Percentiles rank a stretch among this genome's conserved stretches.
phyloP scores from a whole-genome alignment of 2,113 vertebrate species.

The Alces alces region DNA sequence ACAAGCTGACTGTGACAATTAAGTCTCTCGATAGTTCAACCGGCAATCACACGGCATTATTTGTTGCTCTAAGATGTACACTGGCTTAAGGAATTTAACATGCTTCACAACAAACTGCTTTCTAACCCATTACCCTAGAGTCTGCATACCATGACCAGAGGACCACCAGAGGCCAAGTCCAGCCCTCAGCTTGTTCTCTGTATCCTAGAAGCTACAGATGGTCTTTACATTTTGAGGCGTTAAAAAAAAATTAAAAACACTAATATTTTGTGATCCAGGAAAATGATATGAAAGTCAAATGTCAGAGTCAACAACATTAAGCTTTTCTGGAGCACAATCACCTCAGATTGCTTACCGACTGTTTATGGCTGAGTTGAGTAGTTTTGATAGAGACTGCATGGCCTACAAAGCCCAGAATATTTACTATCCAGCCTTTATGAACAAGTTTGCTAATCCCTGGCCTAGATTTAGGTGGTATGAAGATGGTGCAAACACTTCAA shows the following conservation, averaged over 20 bases:
- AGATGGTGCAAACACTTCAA: neutral
- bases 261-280: neutral
- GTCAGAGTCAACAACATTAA: neutral
- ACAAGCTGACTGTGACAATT: conserved; percentile 51
- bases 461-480: neutral
- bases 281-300: neutral
- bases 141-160: neutral
- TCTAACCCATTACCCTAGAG: neutral
- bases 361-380: neutral
- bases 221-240: neutral
- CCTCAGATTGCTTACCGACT: neutral
- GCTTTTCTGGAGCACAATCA: neutral
- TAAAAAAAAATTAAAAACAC: neutral
- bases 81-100: neutral
- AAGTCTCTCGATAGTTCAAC: conserved; percentile 13
- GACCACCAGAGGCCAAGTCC: neutral
- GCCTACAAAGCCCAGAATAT: neutral
- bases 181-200: neutral
- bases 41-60: conserved; percentile 5
- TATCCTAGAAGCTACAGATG: neutral
- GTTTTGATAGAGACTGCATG: neutral
- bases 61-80: neutral
- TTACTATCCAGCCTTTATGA: neutral
- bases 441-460: neutral
- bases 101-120: neutral